phyloP scores from a whole-genome alignment of 2,888 invertebrate species.

The Allygus modestus region DNA sequence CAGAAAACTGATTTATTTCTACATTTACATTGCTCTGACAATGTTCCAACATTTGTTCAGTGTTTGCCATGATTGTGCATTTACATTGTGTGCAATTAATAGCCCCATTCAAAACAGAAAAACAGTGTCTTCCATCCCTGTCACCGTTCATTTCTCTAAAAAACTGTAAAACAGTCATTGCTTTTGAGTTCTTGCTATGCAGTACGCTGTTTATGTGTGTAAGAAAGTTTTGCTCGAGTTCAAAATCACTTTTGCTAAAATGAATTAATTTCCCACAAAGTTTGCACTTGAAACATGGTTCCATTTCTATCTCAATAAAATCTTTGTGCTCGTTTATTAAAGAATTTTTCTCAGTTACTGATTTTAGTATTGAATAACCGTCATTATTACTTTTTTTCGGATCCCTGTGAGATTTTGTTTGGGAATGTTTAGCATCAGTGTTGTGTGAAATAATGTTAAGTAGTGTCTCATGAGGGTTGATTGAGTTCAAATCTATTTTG shows the following conservation, averaged over 20 bases:
- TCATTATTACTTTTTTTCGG: not conserved
- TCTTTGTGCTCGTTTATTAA: constrained; percentile 10
- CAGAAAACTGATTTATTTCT: not conserved
- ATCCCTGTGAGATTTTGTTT: not conserved
- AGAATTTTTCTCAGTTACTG: not conserved
- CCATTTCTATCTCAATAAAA: constrained; percentile 11
- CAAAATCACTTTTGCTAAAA: not conserved
- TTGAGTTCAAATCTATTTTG: constrained; percentile 20
- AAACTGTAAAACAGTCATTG: not conserved
- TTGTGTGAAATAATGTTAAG: constrained; percentile 34
- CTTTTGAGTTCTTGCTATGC: not conserved
- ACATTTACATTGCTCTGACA: not conserved
- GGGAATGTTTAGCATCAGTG: not conserved
- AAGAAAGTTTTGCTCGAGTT: constrained; percentile 12
- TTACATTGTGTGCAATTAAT: constrained; percentile 29
- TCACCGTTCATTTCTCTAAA: not conserved
- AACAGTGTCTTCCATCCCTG: not conserved
- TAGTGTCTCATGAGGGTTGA: constrained; percentile 14
- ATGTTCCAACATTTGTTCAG: constrained; percentile 4
- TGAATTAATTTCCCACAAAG: constrained; percentile 25
- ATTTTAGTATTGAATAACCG: not conserved
- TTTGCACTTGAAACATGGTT: constrained; percentile 5
- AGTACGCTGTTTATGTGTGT: not conserved
- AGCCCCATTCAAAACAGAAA: not conserved
- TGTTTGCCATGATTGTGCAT: not conserved